A percentile compares a stretch with the other conserved stretches of the same genome.
Conservation (phyloP, 2,113 vertebrate species). For the Anhinga rufa region DNA sequence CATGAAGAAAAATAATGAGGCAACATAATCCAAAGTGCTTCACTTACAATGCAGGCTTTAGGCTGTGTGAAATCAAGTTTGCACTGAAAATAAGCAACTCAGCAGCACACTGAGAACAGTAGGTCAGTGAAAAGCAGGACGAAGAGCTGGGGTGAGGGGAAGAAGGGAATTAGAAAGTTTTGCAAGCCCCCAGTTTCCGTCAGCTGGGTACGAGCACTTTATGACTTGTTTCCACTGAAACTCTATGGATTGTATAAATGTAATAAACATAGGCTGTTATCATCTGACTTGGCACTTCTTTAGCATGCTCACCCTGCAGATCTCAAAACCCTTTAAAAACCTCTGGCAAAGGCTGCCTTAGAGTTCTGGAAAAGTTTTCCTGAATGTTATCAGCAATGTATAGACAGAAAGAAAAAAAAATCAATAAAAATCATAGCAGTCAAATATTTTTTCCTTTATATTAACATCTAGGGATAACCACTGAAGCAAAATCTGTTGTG, state of each 20-base stretch:
- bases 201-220: neutral
- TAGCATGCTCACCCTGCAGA: neutral
- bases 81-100: neutral
- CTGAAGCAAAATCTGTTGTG: neutral
- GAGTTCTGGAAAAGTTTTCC: neutral
- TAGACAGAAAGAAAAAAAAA: neutral
- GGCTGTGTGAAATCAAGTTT: neutral
- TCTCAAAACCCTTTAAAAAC: neutral
- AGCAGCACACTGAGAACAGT: neutral
- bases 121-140: neutral
- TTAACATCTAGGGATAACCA: neutral
- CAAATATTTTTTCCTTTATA: neutral
- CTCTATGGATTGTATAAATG: neutral
- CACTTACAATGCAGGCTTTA: neutral
- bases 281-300: neutral
- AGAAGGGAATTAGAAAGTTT: neutral
- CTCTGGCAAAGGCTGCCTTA: neutral
- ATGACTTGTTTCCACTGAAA: neutral
- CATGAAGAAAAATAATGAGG: slow-evolving; percentile 16
- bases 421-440: neutral
- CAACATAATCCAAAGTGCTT: neutral
- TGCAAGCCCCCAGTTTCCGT: neutral
- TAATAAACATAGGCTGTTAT: neutral
- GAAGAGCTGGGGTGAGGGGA: neutral
- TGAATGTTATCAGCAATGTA: neutral